These are phyloP conservation scores for Bibio marci DNA, from an alignment of 2,888 invertebrate genomes.

Conservation along the genomic window DNA sequence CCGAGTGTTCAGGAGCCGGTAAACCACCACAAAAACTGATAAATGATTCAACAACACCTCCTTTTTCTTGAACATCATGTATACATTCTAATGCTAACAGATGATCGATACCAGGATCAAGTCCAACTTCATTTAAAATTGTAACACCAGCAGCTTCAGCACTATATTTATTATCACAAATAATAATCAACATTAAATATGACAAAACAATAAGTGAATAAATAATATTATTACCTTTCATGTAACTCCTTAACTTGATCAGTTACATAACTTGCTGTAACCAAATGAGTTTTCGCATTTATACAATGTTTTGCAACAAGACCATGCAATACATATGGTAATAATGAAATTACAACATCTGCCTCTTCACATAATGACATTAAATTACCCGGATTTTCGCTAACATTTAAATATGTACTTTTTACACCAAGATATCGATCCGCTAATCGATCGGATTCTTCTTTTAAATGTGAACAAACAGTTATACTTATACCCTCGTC, in stretches of 20 bases:
- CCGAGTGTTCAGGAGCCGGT: constrained; percentile 92
- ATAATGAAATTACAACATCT: constrained; percentile 67
- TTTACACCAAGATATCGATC: constrained; percentile 58
- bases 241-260: constrained; percentile 68
- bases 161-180: constrained; percentile 33
- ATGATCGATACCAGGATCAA: constrained; percentile 99
- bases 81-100: constrained; percentile 93
- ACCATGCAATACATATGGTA: constrained; percentile 84
- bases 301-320: constrained; percentile 76
- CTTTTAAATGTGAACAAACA: constrained; percentile 72
- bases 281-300: constrained; percentile 72
- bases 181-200: too few species aligned
- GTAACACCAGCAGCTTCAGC: constrained; percentile 83
- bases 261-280: constrained; percentile 89
- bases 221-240: constrained; percentile 19
- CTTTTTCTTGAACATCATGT: constrained; percentile 73
- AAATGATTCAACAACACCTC: constrained; percentile 87
- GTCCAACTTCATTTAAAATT: constrained; percentile 87
- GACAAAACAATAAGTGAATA: too few species aligned
- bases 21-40: constrained; percentile 94
- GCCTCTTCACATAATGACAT: constrained; percentile 48
- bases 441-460: constrained; percentile 75
- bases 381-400: constrained; percentile 47
- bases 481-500: constrained; percentile 68
- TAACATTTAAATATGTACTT: constrained; percentile 67